Conservation (phyloP, 2,113 vertebrate genomes). For the Myrmecophaga tridactyla region DNA sequence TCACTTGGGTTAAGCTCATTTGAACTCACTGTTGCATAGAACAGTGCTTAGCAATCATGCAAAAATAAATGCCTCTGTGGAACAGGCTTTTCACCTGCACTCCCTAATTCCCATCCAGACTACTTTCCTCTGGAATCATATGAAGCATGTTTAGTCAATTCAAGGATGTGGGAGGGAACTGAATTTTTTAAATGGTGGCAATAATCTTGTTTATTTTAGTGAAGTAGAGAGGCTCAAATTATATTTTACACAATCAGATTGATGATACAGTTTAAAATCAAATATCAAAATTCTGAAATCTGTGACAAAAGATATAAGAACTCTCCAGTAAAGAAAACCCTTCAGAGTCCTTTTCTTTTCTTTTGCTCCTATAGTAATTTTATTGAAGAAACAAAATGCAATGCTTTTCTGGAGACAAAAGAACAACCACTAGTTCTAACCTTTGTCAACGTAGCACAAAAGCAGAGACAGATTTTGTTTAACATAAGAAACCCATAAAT, state of each 20-base stretch:
- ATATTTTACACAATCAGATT: slow-evolving; percentile 29
- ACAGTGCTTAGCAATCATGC: background rate
- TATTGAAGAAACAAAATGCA: slow-evolving; percentile 52
- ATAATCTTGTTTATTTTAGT: slow-evolving; percentile 60
- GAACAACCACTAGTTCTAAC: slow-evolving; percentile 61
- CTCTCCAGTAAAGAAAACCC: slow-evolving; percentile 31
- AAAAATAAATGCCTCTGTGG: background rate
- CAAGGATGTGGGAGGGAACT: background rate
- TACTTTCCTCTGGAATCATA: background rate
- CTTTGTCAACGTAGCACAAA: slow-evolving; percentile 71
- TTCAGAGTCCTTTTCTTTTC: slow-evolving; percentile 19
- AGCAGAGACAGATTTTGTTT: slow-evolving; percentile 63
- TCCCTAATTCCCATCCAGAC: background rate
- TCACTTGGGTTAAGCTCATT: slow-evolving; percentile 13
- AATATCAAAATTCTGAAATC: slow-evolving; percentile 55
- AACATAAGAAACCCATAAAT: slow-evolving; percentile 75
- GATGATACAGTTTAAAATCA: slow-evolving; percentile 42
- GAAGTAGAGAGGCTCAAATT: slow-evolving; percentile 40
- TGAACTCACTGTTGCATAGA: background rate
- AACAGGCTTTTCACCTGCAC: background rate
- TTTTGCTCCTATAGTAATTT: slow-evolving; percentile 64
- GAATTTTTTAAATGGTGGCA: background rate
- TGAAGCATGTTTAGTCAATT: background rate
- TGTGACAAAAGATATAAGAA: slow-evolving; percentile 40
- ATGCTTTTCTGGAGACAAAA: slow-evolving; percentile 67